Percentiles rank a stretch among this genome's conserved stretches.
Evolutionary conservation across 2,888 invertebrate species (phyloP).

Genomic region (Seira musarum): DNA sequence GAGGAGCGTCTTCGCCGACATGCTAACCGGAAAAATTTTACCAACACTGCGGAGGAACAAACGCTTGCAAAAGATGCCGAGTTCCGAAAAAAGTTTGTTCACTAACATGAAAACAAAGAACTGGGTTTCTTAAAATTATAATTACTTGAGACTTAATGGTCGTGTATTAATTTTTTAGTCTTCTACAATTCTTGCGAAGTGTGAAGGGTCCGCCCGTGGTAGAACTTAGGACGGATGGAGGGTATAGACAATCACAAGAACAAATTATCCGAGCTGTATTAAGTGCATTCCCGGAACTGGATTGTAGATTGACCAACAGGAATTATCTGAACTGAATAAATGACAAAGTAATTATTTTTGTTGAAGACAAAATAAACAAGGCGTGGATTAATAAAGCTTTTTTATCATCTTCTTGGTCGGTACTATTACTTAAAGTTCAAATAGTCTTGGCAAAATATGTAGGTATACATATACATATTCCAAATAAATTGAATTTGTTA

Average conservation of each 20-base stretch:
- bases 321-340: too few species aligned
- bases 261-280: conserved; percentile 47
- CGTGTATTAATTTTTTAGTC: conserved; percentile 51
- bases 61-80: conserved; percentile 54
- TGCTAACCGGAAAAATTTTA: conserved; percentile 53
- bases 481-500: too few species aligned
- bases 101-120: background rate
- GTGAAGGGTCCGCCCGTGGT: conserved; percentile 58
- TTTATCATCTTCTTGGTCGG: too few species aligned
- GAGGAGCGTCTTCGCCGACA: conserved; percentile 71
- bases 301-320: background rate
- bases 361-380: too few species aligned
- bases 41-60: conserved; percentile 65
- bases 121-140: background rate
- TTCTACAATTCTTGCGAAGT: conserved; percentile 51
- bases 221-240: conserved; percentile 56
- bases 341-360: too few species aligned
- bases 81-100: conserved; percentile 62
- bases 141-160: background rate
- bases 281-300: conserved; percentile 36
- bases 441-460: too few species aligned
- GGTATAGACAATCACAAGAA: conserved; percentile 30
- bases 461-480: too few species aligned
- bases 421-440: too few species aligned
- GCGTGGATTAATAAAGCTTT: too few species aligned